Evolutionary conservation across 2,113 vertebrate species (phyloP).

Genomic region (Atherinomorus stipes): DNA sequence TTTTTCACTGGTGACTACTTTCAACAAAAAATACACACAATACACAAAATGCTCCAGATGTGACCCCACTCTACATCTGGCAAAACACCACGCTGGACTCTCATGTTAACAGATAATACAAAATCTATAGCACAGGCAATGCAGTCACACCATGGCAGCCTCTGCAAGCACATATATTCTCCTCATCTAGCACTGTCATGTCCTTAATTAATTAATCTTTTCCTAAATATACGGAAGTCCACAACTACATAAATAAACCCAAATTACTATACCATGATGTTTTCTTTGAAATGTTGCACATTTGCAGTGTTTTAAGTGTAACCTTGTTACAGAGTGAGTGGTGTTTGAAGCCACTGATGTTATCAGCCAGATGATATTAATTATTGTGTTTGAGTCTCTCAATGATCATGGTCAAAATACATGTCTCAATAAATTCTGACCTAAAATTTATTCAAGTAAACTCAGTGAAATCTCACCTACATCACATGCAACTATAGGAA

Average conservation of each 20-base stretch:
- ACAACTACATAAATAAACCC: too few relatives aligned
- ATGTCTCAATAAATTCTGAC: slow-evolving; percentile 46
- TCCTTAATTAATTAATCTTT: too few relatives aligned
- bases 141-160: too few relatives aligned
- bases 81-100: slow-evolving; percentile 20
- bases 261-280: neutral
- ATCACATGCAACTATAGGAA: slow-evolving; percentile 2
- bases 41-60: slow-evolving; percentile 45
- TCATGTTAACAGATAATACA: neutral
- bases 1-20: slow-evolving; percentile 22
- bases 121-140: neutral
- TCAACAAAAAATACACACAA: slow-evolving; percentile 56
- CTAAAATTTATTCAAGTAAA: slow-evolving; percentile 29
- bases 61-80: slow-evolving; percentile 37
- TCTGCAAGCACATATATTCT: neutral
- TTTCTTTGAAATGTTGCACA: neutral
- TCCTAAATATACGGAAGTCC: too few relatives aligned
- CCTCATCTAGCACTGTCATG: too few relatives aligned
- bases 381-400: too few relatives aligned
- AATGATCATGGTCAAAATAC: neutral
- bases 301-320: too few relatives aligned
- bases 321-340: too few relatives aligned
- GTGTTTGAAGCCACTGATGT: too few relatives aligned
- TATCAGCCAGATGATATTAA: too few relatives aligned
- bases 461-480: slow-evolving; percentile 1